Conservation (phyloP, 2,888 invertebrate species). For the Tyria jacobaeae region DNA sequence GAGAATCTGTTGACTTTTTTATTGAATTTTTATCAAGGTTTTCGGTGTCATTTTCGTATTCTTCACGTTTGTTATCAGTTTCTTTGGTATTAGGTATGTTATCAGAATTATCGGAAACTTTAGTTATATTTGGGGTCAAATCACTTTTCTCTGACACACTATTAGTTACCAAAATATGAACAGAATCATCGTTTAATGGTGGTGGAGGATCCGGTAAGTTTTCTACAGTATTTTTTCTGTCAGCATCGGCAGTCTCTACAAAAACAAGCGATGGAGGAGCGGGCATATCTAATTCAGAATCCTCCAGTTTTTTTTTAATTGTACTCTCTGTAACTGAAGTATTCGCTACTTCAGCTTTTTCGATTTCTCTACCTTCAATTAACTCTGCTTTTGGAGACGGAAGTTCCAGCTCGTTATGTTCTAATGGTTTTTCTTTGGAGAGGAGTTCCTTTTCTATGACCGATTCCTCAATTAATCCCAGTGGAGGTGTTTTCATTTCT, state of each 20-base stretch:
- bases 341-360: conserved; percentile 4
- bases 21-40: conserved; percentile 57
- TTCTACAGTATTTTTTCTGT: conserved; percentile 44
- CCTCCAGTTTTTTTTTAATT: conserved; percentile 17
- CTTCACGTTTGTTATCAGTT: conserved; percentile 33
- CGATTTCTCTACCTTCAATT: conserved; percentile 9
- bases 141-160: conserved; percentile 43
- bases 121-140: conserved; percentile 38
- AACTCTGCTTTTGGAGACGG: conserved; percentile 59
- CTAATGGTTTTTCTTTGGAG: conserved; percentile 4
- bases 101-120: conserved; percentile 40
- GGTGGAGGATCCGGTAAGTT: conserved; percentile 64
- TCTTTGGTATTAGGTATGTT: conserved; percentile 44
- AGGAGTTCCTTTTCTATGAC: conserved; percentile 5
- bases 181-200: conserved; percentile 53
- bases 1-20: conserved; percentile 56
- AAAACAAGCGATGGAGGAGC: conserved; percentile 24
- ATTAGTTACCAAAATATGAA: conserved; percentile 31
- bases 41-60: conserved; percentile 44
- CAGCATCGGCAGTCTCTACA: conserved; percentile 25
- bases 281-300: conserved; percentile 29
- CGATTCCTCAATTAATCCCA: conserved; percentile 21
- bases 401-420: conserved; percentile 47
- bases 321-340: conserved; percentile 11
- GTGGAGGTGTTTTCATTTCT: conserved; percentile 60